Conservation (phyloP, 1,140 invertebrate species). For the Drepana arcuata region DNA sequence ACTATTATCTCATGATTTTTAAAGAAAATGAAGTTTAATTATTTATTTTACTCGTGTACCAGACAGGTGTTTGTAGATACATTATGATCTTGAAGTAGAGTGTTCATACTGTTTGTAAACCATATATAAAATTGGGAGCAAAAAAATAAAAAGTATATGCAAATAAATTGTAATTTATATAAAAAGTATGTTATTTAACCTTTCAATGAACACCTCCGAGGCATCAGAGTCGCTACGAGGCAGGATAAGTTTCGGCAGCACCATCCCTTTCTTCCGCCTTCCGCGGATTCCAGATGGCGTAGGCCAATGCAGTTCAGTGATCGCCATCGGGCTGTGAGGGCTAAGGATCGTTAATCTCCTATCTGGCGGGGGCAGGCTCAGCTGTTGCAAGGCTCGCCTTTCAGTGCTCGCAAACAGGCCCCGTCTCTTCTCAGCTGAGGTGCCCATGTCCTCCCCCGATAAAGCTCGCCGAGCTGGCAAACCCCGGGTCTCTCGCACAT, state of each 20-base stretch:
- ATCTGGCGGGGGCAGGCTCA: conserved; percentile 78
- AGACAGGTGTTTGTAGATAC: too few species aligned
- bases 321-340: conserved; percentile 78
- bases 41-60: too few species aligned
- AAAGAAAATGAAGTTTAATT: too few species aligned
- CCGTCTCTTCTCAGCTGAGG: conserved; percentile 75
- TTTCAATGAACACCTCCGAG: conserved; percentile 75
- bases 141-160: too few species aligned
- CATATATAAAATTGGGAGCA: too few species aligned
- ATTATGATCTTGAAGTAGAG: too few species aligned
- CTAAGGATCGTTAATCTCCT: conserved; percentile 80
- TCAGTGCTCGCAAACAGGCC: conserved; percentile 78
- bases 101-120: too few species aligned
- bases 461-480: conserved; percentile 73
- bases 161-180: too few species aligned
- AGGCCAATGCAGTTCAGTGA: conserved; percentile 75
- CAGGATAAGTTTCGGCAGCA: conserved; percentile 81
- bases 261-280: conserved; percentile 80
- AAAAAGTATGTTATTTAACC: too few species aligned
- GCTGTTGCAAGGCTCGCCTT: conserved; percentile 75
- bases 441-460: conserved; percentile 74
- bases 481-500: conserved; percentile 75
- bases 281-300: conserved; percentile 76
- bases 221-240: conserved; percentile 80
- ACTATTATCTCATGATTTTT: too few species aligned